Evolutionary conservation across 2,113 vertebrate genomes (phyloP).

Genomic region (Cyprinodon variegatus): DNA sequence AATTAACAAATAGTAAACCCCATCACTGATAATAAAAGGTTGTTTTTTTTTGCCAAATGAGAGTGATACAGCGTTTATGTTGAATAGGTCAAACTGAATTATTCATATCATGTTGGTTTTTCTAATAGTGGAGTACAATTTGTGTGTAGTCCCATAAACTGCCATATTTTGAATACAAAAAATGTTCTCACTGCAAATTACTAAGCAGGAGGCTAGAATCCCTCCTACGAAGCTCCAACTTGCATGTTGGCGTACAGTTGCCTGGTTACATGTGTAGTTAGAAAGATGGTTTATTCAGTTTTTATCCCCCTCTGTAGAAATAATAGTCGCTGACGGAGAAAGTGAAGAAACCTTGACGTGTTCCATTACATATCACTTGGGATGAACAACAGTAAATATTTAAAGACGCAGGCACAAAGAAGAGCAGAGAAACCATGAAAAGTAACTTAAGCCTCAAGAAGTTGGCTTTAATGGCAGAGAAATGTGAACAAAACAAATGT

Average conservation of each 20-base stretch:
- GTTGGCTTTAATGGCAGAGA: background rate
- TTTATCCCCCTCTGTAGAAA: slow-evolving; percentile 38
- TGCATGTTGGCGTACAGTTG: slow-evolving; percentile 50
- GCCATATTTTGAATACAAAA: slow-evolving; percentile 18
- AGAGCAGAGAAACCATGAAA: background rate
- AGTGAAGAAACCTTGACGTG: slow-evolving; percentile 6
- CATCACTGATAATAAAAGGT: slow-evolving; percentile 42
- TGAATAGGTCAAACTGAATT: slow-evolving; percentile 29
- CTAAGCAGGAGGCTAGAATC: slow-evolving; percentile 26
- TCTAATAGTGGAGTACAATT: slow-evolving; percentile 9
- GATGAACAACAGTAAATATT: slow-evolving; percentile 13
- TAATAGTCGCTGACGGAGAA: slow-evolving; percentile 12
- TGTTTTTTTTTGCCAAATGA: slow-evolving; percentile 20
- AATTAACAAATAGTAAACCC: slow-evolving; percentile 29
- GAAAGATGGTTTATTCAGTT: slow-evolving; percentile 36
- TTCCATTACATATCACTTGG: slow-evolving; percentile 15
- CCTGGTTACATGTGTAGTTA: slow-evolving; percentile 63
- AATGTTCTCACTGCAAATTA: slow-evolving; percentile 31
- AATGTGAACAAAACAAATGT: background rate
- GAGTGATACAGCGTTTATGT: slow-evolving; percentile 2
- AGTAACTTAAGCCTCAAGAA: background rate
- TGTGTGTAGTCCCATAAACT: background rate
- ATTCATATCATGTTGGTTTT: background rate
- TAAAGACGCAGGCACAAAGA: background rate
- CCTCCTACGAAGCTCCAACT: slow-evolving; percentile 38